A percentile compares a stretch with the other conserved stretches of the same genome.
phyloP scores from a whole-genome alignment of 2,888 invertebrate genomes.

The Drosophila neotestacea region DNA sequence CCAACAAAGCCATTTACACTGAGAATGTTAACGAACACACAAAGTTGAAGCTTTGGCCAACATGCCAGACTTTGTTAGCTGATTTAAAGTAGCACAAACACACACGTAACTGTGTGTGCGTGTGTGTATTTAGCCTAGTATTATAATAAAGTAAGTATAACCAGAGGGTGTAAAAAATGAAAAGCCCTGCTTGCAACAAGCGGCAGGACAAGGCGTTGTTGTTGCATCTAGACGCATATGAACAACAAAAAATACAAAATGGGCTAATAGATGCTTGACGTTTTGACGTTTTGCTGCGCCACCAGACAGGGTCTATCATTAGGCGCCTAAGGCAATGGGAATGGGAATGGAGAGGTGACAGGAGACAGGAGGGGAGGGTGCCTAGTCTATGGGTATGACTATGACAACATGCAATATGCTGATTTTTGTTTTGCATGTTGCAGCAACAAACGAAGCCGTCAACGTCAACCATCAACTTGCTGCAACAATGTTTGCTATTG shows the following conservation, averaged over 20 bases:
- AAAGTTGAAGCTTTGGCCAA: conserved; percentile 57
- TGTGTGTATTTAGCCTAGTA: conserved; percentile 15
- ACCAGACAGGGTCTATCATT: conserved; percentile 65
- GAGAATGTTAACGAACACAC: conserved; percentile 76
- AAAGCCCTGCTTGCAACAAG: conserved; percentile 31
- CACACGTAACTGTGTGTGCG: not conserved
- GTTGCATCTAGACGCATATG: conserved; percentile 34
- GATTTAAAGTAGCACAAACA: conserved; percentile 57
- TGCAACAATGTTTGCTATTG: conserved; percentile 27
- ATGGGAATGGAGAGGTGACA: not conserved
- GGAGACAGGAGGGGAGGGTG: not conserved
- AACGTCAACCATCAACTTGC: conserved; percentile 53
- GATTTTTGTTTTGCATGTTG: conserved; percentile 77
- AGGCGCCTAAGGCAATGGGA: conserved; percentile 32
- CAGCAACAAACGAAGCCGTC: conserved; percentile 74
- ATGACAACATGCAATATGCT: conserved; percentile 78
- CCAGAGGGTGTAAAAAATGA: conserved; percentile 38
- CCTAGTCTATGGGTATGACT: conserved; percentile 40
- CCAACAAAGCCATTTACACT: conserved; percentile 61
- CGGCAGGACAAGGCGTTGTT: conserved; percentile 17
- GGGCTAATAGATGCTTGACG: conserved; percentile 80
- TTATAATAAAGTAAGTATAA: conserved; percentile 37
- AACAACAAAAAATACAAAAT: conserved; percentile 44
- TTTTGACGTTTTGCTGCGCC: conserved; percentile 77
- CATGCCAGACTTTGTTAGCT: conserved; percentile 59